phyloP scores from a whole-genome alignment of 2,888 invertebrate genomes.

The Microchrysa polita region DNA sequence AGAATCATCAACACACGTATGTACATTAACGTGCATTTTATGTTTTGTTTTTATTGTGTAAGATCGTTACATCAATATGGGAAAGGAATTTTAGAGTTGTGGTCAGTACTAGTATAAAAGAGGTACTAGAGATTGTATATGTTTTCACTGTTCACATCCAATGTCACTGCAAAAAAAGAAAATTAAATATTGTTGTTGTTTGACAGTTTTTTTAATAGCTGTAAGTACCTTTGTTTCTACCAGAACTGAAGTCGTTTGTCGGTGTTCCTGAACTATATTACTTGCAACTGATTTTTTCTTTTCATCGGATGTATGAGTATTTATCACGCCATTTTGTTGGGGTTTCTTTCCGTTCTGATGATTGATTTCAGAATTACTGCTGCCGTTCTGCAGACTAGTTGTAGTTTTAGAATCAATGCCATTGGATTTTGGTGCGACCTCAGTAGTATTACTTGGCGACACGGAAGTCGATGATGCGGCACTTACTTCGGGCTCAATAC shows the following conservation, averaged over 20 bases:
- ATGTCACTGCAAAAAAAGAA: slow-evolving; percentile 23
- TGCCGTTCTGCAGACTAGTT: too few species aligned
- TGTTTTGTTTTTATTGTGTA: not conserved
- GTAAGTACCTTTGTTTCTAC: slow-evolving; percentile 31
- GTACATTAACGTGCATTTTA: not conserved
- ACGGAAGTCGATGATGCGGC: not conserved
- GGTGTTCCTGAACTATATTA: slow-evolving; percentile 7
- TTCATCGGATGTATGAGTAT: slow-evolving; percentile 18
- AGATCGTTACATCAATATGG: not conserved
- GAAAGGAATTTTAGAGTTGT: slow-evolving; percentile 11
- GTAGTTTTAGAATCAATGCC: too few species aligned
- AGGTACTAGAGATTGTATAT: slow-evolving; percentile 29
- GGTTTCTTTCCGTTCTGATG: not conserved
- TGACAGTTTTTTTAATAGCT: too few species aligned
- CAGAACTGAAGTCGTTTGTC: slow-evolving; percentile 17
- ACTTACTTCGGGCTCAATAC: slow-evolving; percentile 25
- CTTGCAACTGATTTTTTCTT: not conserved
- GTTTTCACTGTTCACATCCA: slow-evolving; percentile 13
- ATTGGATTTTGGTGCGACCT: too few species aligned
- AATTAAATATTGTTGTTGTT: not conserved
- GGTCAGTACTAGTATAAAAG: slow-evolving; percentile 1
- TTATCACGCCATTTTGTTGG: slow-evolving; percentile 16
- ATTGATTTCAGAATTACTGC: too few species aligned
- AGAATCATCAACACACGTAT: not conserved
- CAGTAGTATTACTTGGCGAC: not conserved